Evolutionary conservation across 2,797 vertebrate genomes (phyloP), one percentile per base, ranked within the genome.

Genomic region (Cacajao melanocephalus): DNA sequence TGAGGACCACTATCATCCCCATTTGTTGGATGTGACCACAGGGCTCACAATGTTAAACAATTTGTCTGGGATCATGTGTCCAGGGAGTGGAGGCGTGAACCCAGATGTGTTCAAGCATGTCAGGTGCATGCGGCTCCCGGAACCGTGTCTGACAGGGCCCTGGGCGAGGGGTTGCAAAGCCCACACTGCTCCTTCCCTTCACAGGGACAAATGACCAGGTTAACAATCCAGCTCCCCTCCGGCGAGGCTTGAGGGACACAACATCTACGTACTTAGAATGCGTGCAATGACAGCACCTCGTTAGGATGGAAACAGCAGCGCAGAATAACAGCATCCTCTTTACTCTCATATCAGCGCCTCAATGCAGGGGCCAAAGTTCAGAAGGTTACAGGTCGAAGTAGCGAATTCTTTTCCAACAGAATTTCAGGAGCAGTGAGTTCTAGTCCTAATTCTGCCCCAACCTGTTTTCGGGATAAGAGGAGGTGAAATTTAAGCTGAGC

Each of bases 91-190:
- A 30, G 57, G 15, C 3, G 0, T 12, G 50, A 46, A 28, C 33
- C 26, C 30, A 58, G 44, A 30, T 0, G 0, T 7, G 26, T 12
- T n/a, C 39, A 22, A 57, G 14, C 0, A 4, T 19, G 4, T 20
- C 9, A 5, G 11, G 14, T 79, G 26, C 9, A 0, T 7, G 20
- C 14, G 36, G 9, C 36, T 81, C 33, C 13, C 1, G 0, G 57
- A 87, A 80, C 92, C 1, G 0, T 5, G 19, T n/a, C n/a, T 14
- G 20, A n/a, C 52, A 82, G 12, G 58, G 24, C 20, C 30, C 50
- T 22, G 19, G 22, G 28, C 7, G 7, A 61, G 44, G 41, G 28
- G 30, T 0, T 50, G 28, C n/a, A 44, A 46, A 57, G 15, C 28
- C 52, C 73, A 78, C 0, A 5, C 67, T 48, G 20, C n/a, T 39